These are phyloP conservation scores for Platysteira castanea DNA, from an alignment of 2,113 vertebrate genomes.

Conservation along the genomic window DNA sequence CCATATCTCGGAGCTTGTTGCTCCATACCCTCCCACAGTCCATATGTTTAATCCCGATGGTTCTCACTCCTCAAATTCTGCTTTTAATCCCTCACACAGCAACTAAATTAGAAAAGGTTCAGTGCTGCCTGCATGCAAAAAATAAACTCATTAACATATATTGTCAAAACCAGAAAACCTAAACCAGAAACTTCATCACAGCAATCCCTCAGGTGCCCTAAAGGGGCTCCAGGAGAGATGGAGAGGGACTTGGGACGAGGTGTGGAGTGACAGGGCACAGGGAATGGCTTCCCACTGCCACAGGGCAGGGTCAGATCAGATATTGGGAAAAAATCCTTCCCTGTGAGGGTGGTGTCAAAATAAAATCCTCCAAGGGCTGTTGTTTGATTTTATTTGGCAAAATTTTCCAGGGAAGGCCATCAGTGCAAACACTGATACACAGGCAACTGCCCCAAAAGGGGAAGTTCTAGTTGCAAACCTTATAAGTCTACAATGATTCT, in stretches of 20 bases:
- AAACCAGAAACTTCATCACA: not conserved
- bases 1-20: not conserved
- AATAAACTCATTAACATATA: not conserved
- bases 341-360: not conserved
- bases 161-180: not conserved
- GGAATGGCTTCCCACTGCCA: not conserved
- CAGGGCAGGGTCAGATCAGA: accelerated
- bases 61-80: not conserved
- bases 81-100: not conserved
- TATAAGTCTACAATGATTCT: accelerated
- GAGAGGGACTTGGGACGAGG: not conserved
- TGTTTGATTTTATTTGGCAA: not conserved
- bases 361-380: not conserved
- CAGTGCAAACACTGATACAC: not conserved
- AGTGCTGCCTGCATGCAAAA: not conserved
- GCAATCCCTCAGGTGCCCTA: not conserved
- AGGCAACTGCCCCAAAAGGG: not conserved
- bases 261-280: not conserved
- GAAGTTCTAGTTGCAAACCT: not conserved
- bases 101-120: not conserved
- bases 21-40: conserved; percentile 6
- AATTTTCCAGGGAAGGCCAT: not conserved
- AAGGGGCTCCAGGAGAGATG: not conserved
- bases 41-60: conserved; percentile 18
- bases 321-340: not conserved